Base-by-base conservation (phyloP, 2,888 invertebrate species). In the Cantharis flavilabris region DNA sequence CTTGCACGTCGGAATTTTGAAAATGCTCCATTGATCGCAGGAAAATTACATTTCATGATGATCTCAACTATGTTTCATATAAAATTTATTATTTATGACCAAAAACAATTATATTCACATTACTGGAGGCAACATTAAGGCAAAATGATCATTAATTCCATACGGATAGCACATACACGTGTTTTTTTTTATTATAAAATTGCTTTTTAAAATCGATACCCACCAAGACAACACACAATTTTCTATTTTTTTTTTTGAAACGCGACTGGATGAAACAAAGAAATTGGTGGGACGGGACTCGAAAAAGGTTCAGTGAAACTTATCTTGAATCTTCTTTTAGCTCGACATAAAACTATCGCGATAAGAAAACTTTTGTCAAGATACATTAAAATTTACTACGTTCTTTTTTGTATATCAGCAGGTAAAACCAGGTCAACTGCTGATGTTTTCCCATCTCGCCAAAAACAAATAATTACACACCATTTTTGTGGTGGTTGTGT, bases 341-440 rank as follows among this genome's bases (percentile, higher is more conserved):
- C 64, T 62, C 73, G 67, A 75, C 62, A 18, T 70, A 67, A 70
- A 69, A 70, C 77, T 69, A 77, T 77, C 77, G 16, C 62, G 77
- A 77, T 77, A 77, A 75, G 77, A 28, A 69, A 77, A 75, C 69
- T 74, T 77, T 74, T 75, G 71, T 70, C 69, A 73, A 72, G 75
- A 65, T 63, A 72, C 77, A 72, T 75, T 77, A 72, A 77, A 76
- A 72, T 72, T 75, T 77, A 77, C 71, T 33, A 72, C 75, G 65
- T 71, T 67, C 70, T 72, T 77, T 71, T 71, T 77, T 75, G 69
- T 76, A 33, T 71, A 67, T 67, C 20, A 70, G 62, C 71, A 77
- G 75, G 77, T 77, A 77, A 77, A 67, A 77, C 72, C 74, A 72
- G 74, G 77, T 72, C 72, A 30, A 4, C 65, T 23, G 49, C n/a